A percentile compares a stretch with the other conserved stretches of the same genome.
Evolutionary conservation across 2,888 invertebrate genomes (phyloP).

Genomic region (Ischnus inquisitorius): DNA sequence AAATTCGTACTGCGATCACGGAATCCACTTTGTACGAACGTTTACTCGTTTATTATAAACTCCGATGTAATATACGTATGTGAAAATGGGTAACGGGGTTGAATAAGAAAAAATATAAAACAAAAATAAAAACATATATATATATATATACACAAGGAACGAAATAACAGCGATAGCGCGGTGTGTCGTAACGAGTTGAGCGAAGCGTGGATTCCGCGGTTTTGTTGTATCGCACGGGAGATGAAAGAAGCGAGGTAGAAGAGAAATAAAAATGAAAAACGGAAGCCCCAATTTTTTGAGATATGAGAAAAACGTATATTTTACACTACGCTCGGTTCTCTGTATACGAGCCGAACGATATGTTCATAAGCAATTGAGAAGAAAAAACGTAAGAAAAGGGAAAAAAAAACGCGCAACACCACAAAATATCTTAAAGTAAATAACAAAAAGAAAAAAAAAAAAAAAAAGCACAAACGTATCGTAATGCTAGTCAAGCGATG

Average conservation of each 20-base stretch:
- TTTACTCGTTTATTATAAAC: conserved; percentile 56
- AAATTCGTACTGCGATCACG: conserved; percentile 55
- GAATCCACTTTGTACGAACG: conserved; percentile 58
- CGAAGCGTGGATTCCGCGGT: conserved; percentile 46
- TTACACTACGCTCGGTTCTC: conserved; percentile 33
- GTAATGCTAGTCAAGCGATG: conserved; percentile 77
- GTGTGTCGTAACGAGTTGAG: conserved; percentile 36
- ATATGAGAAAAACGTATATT: conserved; percentile 50
- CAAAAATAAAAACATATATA: conserved; percentile 24
- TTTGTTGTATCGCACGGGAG: conserved; percentile 30
- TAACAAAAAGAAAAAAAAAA: conserved; percentile 20
- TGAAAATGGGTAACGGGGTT: conserved; percentile 26
- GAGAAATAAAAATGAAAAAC: conserved; percentile 28
- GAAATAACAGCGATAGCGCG: conserved; percentile 29
- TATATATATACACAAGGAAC: conserved; percentile 4
- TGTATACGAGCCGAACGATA: conserved; percentile 16
- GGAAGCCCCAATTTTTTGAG: conserved; percentile 32
- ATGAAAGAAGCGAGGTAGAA: neutral
- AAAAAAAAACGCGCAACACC: conserved; percentile 3
- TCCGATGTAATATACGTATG: conserved; percentile 50
- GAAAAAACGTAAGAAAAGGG: neutral
- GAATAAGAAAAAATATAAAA: conserved; percentile 40
- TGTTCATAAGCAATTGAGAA: conserved; percentile 8
- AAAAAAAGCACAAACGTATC: conserved; percentile 72
- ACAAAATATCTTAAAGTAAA: conserved; percentile 48